A percentile compares a stretch with the other conserved stretches of the same genome.
Evolutionary conservation across 1,140 invertebrate species (phyloP).

Genomic region (Drosophila paulistorum): DNA sequence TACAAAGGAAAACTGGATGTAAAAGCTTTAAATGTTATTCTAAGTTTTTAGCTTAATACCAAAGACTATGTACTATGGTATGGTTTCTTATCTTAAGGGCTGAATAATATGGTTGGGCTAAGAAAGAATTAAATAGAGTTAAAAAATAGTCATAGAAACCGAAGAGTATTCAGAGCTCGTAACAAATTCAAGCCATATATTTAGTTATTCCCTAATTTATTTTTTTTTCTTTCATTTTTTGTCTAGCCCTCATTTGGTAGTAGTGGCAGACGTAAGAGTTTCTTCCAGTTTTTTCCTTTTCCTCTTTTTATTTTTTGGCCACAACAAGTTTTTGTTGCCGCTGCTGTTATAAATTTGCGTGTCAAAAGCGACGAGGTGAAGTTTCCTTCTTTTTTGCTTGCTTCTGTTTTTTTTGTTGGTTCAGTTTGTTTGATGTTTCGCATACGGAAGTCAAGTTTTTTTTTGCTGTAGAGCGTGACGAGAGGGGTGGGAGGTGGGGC

Average conservation of each 20-base stretch:
- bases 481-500: not conserved
- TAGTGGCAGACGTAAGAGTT: not conserved
- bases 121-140: no score
- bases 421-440: slow-evolving; percentile 66
- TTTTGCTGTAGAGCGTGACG: not conserved
- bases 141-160: no score
- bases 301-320: slow-evolving; percentile 28
- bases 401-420: slow-evolving; percentile 14
- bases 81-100: no score
- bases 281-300: no score
- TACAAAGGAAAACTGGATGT: no score
- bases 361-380: slow-evolving; percentile 76
- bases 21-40: no score
- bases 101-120: no score
- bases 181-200: not conserved
- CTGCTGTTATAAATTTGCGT: slow-evolving; percentile 76
- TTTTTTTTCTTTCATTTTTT: slow-evolving; percentile 24
- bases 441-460: slow-evolving; percentile 56
- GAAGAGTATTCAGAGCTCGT: not conserved
- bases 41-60: no score
- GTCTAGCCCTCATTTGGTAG: slow-evolving; percentile 12
- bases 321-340: slow-evolving; percentile 68
- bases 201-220: slow-evolving; percentile 26
- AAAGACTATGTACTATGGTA: no score
- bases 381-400: slow-evolving; percentile 35